phyloP scores from a whole-genome alignment of 2,888 invertebrate species.

The Pasiphila rectangulata region DNA sequence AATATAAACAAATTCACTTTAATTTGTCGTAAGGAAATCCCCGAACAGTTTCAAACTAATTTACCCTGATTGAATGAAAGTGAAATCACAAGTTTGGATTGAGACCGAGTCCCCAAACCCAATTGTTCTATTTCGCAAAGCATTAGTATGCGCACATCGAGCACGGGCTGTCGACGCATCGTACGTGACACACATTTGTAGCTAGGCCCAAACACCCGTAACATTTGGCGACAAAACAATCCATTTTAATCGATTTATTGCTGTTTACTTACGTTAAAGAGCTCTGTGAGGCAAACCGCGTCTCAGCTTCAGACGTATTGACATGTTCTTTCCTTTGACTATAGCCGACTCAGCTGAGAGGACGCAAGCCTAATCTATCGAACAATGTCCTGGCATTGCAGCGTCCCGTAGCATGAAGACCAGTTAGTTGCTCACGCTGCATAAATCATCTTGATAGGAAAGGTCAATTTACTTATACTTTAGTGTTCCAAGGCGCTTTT shows the following conservation, averaged over 20 bases:
- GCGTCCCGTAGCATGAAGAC: no score
- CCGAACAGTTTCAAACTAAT: background rate
- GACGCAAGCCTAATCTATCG: no score
- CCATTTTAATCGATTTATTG: conserved; percentile 9
- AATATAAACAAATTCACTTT: background rate
- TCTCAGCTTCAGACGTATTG: no score
- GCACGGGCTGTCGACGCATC: conserved; percentile 36
- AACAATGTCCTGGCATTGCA: no score
- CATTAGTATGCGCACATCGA: conserved; percentile 47
- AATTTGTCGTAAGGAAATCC: background rate
- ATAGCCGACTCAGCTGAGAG: no score
- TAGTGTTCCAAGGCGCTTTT: no score
- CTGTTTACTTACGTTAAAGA: no score
- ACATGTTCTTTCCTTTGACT: no score
- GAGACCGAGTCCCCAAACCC: conserved; percentile 26
- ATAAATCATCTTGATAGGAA: no score
- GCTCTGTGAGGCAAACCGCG: no score
- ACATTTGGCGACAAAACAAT: conserved; percentile 13
- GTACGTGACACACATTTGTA: conserved; percentile 37
- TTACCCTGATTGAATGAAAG: conserved; percentile 28
- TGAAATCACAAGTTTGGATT: conserved; percentile 31
- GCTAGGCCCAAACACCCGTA: conserved; percentile 15
- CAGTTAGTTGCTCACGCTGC: no score
- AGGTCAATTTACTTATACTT: no score
- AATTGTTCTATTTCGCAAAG: conserved; percentile 45